Conservation (phyloP, 1,140 invertebrate species). For the Euura saliciscinereae region DNA sequence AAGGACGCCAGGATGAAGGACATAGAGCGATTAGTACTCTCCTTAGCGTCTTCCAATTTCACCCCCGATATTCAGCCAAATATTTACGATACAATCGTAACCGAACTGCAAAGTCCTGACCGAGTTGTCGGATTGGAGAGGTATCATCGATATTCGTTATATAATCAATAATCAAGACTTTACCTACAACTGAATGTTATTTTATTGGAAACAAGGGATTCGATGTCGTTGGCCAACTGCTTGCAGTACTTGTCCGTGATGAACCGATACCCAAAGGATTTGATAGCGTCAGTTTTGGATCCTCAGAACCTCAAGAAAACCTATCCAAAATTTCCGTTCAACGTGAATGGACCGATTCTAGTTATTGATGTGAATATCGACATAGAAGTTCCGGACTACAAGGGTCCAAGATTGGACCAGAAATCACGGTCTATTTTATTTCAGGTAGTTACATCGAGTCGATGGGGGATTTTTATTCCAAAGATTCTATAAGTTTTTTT, state of each 20-base stretch:
- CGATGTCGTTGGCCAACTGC: conserved; percentile 49
- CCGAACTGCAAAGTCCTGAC: conserved; percentile 55
- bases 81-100: conserved; percentile 53
- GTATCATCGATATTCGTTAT: conserved; percentile 18
- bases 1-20: conserved; percentile 64
- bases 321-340: conserved; percentile 49
- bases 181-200: neutral
- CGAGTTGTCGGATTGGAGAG: conserved; percentile 56
- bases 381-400: conserved; percentile 65
- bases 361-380: conserved; percentile 61
- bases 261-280: conserved; percentile 59
- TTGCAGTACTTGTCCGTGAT: conserved; percentile 58
- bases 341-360: conserved; percentile 59
- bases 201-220: too few relatives aligned
- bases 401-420: conserved; percentile 54
- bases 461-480: too few relatives aligned
- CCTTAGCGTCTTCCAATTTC: conserved; percentile 58
- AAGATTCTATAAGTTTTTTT: too few relatives aligned
- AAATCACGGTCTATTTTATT: too few relatives aligned
- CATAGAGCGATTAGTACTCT: conserved; percentile 64
- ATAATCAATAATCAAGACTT: neutral
- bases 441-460: too few relatives aligned
- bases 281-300: conserved; percentile 55
- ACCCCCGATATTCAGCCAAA: conserved; percentile 46
- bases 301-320: conserved; percentile 50